Base-by-base conservation (phyloP, 2,888 invertebrate genomes). In the Heliconius erato region DNA sequence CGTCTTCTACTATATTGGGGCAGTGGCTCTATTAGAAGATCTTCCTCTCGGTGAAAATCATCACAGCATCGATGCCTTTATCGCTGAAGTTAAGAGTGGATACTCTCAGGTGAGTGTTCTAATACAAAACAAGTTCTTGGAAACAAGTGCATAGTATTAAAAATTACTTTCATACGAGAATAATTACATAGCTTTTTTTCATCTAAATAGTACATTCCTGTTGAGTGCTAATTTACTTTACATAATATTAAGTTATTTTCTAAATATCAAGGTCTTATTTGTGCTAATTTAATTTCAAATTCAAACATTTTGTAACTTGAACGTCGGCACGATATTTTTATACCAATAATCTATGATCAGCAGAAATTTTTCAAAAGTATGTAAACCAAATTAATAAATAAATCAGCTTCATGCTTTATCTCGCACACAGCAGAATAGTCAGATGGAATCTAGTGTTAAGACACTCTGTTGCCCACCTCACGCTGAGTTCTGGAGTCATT, bases 11-110 rank as follows among this genome's bases (percentile, higher is more conserved):
- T 98, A 98, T 91, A 96, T 98, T 84, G 97, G 97, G 91, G 98
- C 98, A 88, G 98, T 99, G 69, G 98, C 99, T 77, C 96, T 99
- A 84, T 97, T 98, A 88, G 99, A 99, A 95, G 99, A 99, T 94
- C 94, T 99, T 82, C 98, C 98, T 2, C 92, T 98, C 67, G 95
- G 95, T 3, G 97, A 96, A 81, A 91, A 88, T 84, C 90, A 90
- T 81, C 88, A 89, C 82, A 89, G 90, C 9, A 89, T 97, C 65
- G 96, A 96, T 0, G 96, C 96, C 0, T 98, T 99, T 91, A 97
- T 98, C 85, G 89, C 94, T 1, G 96, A 96, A 85, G 98, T 97
- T 9, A 97, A 98, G 90, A 93, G 91, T 87, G 98, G 97, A 82
- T 98, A 98, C 89, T 96, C 95, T 88, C 97, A 97, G 96, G 98